Conservation (phyloP, 2,113 vertebrate genomes). For the Burhinus oedicnemus region DNA sequence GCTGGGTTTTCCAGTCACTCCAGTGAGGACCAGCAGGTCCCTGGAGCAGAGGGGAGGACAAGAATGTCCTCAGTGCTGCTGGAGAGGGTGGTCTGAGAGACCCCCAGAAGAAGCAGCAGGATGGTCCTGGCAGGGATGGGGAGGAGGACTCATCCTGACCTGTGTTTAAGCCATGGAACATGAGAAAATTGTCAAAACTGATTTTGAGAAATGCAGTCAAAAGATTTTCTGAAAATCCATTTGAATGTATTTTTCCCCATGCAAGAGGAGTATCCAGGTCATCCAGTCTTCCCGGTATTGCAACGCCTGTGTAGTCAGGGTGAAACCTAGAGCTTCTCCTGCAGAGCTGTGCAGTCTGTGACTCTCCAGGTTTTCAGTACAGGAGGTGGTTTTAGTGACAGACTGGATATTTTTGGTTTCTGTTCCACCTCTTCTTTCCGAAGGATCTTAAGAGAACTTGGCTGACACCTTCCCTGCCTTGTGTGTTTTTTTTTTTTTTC, state of each 20-base stretch:
- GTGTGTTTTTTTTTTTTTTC: background rate
- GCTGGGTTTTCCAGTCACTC: background rate
- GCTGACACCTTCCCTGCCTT: constrained; percentile 7
- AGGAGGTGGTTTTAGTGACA: background rate
- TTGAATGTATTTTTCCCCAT: background rate
- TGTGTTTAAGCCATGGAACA: background rate
- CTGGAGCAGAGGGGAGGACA: background rate
- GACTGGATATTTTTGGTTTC: constrained; percentile 8
- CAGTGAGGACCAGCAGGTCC: background rate
- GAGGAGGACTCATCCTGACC: background rate
- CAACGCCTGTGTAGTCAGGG: rapidly evolving
- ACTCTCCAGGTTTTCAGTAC: background rate
- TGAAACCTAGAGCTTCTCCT: background rate
- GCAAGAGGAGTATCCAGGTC: background rate
- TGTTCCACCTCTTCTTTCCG: constrained; percentile 8
- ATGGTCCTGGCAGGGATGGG: background rate
- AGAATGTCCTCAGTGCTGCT: background rate
- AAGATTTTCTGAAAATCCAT: background rate
- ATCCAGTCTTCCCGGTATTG: background rate
- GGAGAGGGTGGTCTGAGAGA: background rate
- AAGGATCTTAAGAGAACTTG: background rate
- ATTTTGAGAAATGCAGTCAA: background rate
- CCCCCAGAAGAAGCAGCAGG: background rate
- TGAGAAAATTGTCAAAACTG: background rate
- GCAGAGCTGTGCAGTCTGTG: background rate